These are phyloP conservation scores for Elephantulus edwardii DNA, from an alignment of 2,113 vertebrate genomes.

Conservation along the genomic window DNA sequence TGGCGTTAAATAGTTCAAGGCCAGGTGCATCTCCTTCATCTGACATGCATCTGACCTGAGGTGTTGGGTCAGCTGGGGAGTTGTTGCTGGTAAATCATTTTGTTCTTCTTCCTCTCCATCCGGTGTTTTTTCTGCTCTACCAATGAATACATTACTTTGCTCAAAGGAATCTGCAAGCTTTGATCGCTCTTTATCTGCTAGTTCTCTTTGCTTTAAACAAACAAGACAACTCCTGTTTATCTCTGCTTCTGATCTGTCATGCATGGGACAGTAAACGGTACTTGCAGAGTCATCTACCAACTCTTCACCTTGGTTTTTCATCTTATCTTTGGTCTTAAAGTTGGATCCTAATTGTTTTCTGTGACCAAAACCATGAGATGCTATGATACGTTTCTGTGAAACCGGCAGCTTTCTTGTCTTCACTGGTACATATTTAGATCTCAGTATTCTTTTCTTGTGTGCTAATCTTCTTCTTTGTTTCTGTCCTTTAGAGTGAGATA, in stretches of 20 bases:
- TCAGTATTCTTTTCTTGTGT: not conserved
- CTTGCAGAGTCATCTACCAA: not conserved
- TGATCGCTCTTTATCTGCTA: not conserved
- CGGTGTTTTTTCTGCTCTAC: not conserved
- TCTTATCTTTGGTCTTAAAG: not conserved
- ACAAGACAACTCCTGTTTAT: not conserved
- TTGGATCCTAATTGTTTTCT: not conserved
- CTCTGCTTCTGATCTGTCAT: not conserved
- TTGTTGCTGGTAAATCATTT: not conserved
- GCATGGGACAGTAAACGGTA: not conserved
- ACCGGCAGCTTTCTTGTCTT: not conserved
- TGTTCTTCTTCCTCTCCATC: slow-evolving; percentile 13
- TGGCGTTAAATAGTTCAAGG: not conserved
- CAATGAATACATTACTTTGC: not conserved
- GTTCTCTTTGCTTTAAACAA: not conserved
- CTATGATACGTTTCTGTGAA: not conserved
- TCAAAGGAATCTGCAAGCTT: not conserved
- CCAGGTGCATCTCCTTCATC: not conserved
- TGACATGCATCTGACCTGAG: not conserved
- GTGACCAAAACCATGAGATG: not conserved
- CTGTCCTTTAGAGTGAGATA: not conserved
- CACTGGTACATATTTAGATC: not conserved
- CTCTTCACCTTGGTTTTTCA: not conserved
- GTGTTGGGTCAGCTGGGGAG: not conserved
- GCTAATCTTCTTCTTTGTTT: slow-evolving; percentile 5